Base-by-base conservation (phyloP, 1,140 invertebrate species). In the Calliopsis andreniformis region DNA sequence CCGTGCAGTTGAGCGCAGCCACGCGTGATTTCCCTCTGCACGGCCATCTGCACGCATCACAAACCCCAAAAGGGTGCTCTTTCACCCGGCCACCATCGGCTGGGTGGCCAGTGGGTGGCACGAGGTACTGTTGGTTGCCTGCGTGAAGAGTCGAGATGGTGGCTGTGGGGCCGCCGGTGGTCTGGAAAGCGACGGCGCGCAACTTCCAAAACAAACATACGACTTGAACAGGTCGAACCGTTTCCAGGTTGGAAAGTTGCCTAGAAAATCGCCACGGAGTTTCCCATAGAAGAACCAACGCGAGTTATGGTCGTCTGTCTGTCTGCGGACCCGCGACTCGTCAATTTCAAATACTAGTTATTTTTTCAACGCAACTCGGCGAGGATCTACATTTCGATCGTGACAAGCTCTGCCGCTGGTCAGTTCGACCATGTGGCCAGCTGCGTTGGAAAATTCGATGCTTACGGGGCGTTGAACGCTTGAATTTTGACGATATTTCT, bases 51-150 rank as follows among this genome's bases (percentile, higher is more conserved):
- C 88, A 90, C 86, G 88, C 89, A 90, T 90, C 89, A 86, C 88
- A 89, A 89, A 90, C 87, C 84, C 84, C 87, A 86, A 90, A 90
- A 89, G 89, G 87, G 87, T 88, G 82, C 87, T 89, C 88, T 89
- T 90, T 89, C 88, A 88, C 84, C 81, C 78, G 70, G 86, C 80
- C 58, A 61, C 30, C 62, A 56, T 43, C 78, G 55, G 67, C 42
- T 25, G 66, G 45, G 67, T 53, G 62, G 64, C 39, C 66, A 35
- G 80, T 68, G 56, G 79, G 80, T 68, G 80, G 77, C 61, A 67
- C 49, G 76, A 78, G 76, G 72, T 78, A 78, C 62, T 71, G 76
- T 59, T 18, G 69, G 69, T 72, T 78, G 68, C 76, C 75, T 25
- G 66, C 64, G 63, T 68, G 80, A 70, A 59, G 73, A 68, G 73